Evolutionary conservation across 1,140 invertebrate genomes (phyloP).

Genomic region (Drosophila nebulosa): DNA sequence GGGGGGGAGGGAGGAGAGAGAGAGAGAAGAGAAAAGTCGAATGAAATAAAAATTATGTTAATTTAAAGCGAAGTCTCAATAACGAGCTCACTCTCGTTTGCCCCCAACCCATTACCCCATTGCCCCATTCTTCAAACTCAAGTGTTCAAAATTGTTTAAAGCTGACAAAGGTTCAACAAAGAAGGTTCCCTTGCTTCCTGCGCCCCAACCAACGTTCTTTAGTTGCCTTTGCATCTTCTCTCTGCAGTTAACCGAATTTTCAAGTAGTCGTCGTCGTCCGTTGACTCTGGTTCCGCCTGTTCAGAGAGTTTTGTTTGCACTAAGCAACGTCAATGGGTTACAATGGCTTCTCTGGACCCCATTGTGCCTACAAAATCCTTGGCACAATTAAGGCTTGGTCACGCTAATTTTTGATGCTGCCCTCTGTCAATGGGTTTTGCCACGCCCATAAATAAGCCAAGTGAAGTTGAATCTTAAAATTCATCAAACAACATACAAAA

Average conservation of each 20-base stretch:
- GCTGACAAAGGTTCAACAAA: constrained; percentile 54
- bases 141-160: constrained; percentile 63
- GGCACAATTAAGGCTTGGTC: constrained; percentile 53
- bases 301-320: constrained; percentile 61
- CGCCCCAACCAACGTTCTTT: not conserved
- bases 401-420: constrained; percentile 63
- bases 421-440: constrained; percentile 29
- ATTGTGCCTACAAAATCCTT: not conserved
- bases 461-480: not conserved
- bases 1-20: not conserved
- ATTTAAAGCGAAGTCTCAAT: constrained; percentile 65
- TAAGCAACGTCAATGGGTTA: constrained; percentile 24
- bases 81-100: constrained; percentile 7
- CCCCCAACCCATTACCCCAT: not conserved
- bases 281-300: constrained; percentile 42
- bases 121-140: not conserved
- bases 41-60: constrained; percentile 72
- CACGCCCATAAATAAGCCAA: constrained; percentile 48
- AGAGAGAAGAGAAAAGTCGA: constrained; percentile 45
- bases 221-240: not conserved
- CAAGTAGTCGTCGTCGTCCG: constrained; percentile 27
- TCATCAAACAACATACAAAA: not conserved
- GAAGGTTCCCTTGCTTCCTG: not conserved
- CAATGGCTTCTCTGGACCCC: constrained; percentile 1
- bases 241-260: constrained; percentile 30